Percentiles rank a stretch among this genome's conserved stretches.
phyloP scores from a whole-genome alignment of 1,140 invertebrate genomes.

The Drosophila arawakana region DNA sequence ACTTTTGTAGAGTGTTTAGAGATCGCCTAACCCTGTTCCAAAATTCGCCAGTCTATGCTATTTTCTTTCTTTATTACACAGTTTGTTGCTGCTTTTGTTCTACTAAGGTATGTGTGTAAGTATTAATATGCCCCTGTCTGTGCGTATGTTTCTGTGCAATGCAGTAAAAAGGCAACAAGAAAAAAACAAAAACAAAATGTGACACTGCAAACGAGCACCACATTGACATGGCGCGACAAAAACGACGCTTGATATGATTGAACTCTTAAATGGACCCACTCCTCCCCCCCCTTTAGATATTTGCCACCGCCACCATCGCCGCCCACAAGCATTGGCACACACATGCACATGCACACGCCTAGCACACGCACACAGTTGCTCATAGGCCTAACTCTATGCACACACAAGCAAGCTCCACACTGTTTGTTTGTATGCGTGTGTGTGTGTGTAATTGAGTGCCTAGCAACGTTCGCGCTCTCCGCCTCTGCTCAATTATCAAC shows the following conservation, averaged over 20 bases:
- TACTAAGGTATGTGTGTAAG: conserved; percentile 9
- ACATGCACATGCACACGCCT: conserved; percentile 11
- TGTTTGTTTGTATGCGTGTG: conserved; percentile 26
- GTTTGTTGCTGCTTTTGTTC: conserved; percentile 32
- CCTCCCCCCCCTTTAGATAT: not conserved
- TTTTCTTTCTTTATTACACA: conserved; percentile 46
- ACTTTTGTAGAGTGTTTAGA: conserved; percentile 16
- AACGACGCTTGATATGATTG: conserved; percentile 74
- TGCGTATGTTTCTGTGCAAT: conserved; percentile 29
- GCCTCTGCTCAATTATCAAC: conserved; percentile 72
- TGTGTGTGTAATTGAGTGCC: conserved; percentile 31
- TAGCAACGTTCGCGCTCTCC: conserved; percentile 44
- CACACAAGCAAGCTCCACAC: not conserved
- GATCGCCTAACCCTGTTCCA: conserved; percentile 1
- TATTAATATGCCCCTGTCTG: not conserved
- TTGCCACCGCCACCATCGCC: conserved; percentile 11
- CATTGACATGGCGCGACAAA: conserved; percentile 66
- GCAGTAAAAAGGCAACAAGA: conserved; percentile 49
- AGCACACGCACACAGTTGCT: not conserved
- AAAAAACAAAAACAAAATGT: conserved; percentile 7
- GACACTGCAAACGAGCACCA: conserved; percentile 23
- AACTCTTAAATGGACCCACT: conserved; percentile 66
- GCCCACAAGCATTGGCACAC: conserved; percentile 33
- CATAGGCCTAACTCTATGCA: conserved; percentile 3
- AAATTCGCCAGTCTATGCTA: conserved; percentile 28